phyloP scores from a whole-genome alignment of 2,888 invertebrate species.

The Leptinotarsa haldemani region DNA sequence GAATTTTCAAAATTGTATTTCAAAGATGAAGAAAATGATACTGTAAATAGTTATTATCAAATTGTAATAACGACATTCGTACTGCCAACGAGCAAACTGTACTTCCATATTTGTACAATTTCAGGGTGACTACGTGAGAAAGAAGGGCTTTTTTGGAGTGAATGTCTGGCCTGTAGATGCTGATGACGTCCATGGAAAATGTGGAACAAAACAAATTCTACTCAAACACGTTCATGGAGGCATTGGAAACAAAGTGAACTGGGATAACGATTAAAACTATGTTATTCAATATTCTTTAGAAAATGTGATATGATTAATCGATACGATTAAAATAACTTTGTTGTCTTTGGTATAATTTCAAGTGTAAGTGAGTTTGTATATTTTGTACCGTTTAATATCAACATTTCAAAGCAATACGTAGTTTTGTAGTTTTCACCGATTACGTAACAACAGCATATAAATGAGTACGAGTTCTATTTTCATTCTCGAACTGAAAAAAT shows the following conservation, averaged over 20 bases:
- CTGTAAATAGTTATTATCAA: too few species aligned
- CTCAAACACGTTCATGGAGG: conserved; percentile 43
- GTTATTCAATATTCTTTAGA: background rate
- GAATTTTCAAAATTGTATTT: too few species aligned
- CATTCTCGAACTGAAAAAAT: too few species aligned
- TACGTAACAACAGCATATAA: too few species aligned
- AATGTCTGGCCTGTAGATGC: conserved; percentile 51
- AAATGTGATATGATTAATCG: background rate
- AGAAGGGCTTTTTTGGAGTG: conserved; percentile 45
- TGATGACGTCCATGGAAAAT: conserved; percentile 49
- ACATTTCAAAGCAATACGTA: too few species aligned
- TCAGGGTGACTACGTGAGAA: conserved; percentile 49
- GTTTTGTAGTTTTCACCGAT: too few species aligned
- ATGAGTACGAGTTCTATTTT: too few species aligned
- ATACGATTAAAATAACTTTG: background rate
- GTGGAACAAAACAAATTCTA: conserved; percentile 46
- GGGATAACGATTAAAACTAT: conserved; percentile 19
- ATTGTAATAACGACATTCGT: too few species aligned
- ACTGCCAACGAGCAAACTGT: too few species aligned
- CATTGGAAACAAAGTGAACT: conserved; percentile 37
- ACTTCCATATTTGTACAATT: conserved; percentile 4
- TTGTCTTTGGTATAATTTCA: background rate
- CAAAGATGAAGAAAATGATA: too few species aligned
- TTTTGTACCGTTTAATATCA: too few species aligned
- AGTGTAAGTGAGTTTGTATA: too few species aligned